These are phyloP conservation scores for Xenopus tropicalis DNA, from an alignment of 2,113 vertebrate genomes.

Conservation along the genomic window DNA sequence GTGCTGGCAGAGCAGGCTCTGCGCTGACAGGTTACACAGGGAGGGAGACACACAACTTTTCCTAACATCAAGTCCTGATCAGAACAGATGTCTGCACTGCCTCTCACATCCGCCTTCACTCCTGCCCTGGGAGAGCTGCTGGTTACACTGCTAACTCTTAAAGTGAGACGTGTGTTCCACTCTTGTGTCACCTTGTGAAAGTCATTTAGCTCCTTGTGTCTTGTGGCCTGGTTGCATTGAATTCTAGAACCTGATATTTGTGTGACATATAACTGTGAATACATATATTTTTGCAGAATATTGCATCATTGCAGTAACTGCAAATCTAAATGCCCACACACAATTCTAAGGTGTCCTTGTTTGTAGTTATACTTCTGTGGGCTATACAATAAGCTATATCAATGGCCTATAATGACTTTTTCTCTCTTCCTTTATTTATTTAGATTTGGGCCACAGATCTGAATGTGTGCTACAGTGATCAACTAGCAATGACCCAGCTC, in stretches of 20 bases:
- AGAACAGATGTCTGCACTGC: conserved; percentile 36
- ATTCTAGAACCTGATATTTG: too few species aligned
- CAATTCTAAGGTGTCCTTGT: too few species aligned
- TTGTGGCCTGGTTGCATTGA: background rate
- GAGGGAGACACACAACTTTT: conserved; percentile 24
- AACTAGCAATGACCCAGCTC: conserved; percentile 85
- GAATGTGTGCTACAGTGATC: conserved; percentile 82
- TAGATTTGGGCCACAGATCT: conserved; percentile 89
- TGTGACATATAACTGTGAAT: too few species aligned
- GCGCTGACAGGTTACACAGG: conserved; percentile 32
- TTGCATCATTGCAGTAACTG: too few species aligned
- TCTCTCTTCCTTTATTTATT: conserved; percentile 22
- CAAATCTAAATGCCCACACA: too few species aligned
- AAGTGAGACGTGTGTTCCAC: conserved; percentile 12
- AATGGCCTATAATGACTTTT: too few species aligned
- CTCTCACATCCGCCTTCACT: conserved; percentile 5
- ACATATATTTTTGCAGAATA: too few species aligned
- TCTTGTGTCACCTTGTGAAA: conserved; percentile 29
- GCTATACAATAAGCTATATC: too few species aligned
- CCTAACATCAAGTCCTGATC: conserved; percentile 23
- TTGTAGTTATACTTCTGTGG: too few species aligned
- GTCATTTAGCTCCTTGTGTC: conserved; percentile 16
- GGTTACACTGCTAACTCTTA: conserved; percentile 4
- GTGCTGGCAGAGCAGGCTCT: background rate
- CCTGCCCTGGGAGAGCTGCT: background rate